Base-by-base conservation (phyloP, 1,140 invertebrate genomes). In the Asbolus verrucosus region DNA sequence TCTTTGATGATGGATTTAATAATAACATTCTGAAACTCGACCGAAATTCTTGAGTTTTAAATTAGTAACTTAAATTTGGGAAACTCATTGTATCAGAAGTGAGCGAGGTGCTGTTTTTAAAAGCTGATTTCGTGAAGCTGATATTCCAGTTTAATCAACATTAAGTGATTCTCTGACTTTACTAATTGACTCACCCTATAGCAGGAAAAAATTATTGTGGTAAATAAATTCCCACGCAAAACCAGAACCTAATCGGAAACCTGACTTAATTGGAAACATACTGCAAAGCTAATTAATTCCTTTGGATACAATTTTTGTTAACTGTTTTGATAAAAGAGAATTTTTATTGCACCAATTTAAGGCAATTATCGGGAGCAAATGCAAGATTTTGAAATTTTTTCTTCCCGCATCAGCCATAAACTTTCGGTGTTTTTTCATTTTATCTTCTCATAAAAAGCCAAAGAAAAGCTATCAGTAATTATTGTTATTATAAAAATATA, bases 321-420 rank as follows among this genome's bases (percentile, higher is more conserved):
- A 54, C 46, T 54, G 46, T 54, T 54, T 31, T 43, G 39, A 54
- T 11, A 50, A 54, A 54, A 27, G 11, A 54, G 46, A 54, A 54
- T 54, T 54, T 54, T 54, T 54, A 54, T 54, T 54, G 9, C 11
- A 8, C 46, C 6, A 54, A 54, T 50, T 50, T 50, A 13, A 19
- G 9, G 43, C n/a, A 50, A 50, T 54, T 54, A 54, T 30, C 46
- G n/a, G n/a, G n/a, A n/a, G n/a, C n/a, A n/a, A n/a, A n/a, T 19
- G 21, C 33, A 36, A 14, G 46, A 54, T 54, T 54, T 14, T 54
- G 4, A 27, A 54, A 13, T 27, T 54, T 11, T 54, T n/a, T n/a
- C n/a, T n/a, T n/a, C n/a, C n/a, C n/a, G n/a, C n/a, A n/a, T n/a
- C n/a, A n/a, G n/a, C n/a, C n/a, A n/a, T n/a, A n/a, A n/a, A n/a